Evolutionary conservation across 1,140 invertebrate species (phyloP).

Genomic region (Copidosoma floridanum): DNA sequence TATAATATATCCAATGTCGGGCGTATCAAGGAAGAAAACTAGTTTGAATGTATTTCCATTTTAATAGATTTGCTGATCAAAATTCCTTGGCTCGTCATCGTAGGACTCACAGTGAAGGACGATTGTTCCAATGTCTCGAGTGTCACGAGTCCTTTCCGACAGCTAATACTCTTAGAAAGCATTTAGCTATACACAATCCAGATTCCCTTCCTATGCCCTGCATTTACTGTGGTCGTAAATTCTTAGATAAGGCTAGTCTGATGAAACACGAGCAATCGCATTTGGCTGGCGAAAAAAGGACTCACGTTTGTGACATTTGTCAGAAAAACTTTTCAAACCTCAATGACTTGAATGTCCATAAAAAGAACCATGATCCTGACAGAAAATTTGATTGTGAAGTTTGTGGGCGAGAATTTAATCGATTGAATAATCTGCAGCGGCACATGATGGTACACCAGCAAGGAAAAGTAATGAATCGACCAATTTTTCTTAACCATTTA

Average conservation of each 20-base stretch:
- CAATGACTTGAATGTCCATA: slow-evolving; percentile 48
- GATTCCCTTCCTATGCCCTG: slow-evolving; percentile 51
- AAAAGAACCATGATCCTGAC: slow-evolving; percentile 54
- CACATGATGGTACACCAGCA: slow-evolving; percentile 57
- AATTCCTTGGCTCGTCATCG: slow-evolving; percentile 52
- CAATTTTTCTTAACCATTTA: no score
- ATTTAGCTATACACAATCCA: slow-evolving; percentile 50
- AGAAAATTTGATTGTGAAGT: slow-evolving; percentile 56
- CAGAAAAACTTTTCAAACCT: slow-evolving; percentile 47
- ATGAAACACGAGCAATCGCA: slow-evolving; percentile 52
- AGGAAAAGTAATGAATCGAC: no score
- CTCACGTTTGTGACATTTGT: slow-evolving; percentile 51
- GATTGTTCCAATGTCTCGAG: slow-evolving; percentile 53
- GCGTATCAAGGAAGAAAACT: background rate
- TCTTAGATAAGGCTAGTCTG: slow-evolving; percentile 49
- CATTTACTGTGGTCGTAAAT: slow-evolving; percentile 53
- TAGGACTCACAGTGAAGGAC: slow-evolving; percentile 48
- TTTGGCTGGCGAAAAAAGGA: slow-evolving; percentile 46
- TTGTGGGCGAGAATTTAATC: slow-evolving; percentile 56
- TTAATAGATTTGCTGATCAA: slow-evolving; percentile 50
- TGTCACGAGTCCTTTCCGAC: slow-evolving; percentile 53
- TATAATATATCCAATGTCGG: background rate
- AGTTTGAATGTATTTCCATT: slow-evolving; percentile 1
- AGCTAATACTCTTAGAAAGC: slow-evolving; percentile 47
- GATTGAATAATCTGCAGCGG: slow-evolving; percentile 56